Base-by-base conservation (phyloP, 2,888 invertebrate species). In the Drosophila antonietae region DNA sequence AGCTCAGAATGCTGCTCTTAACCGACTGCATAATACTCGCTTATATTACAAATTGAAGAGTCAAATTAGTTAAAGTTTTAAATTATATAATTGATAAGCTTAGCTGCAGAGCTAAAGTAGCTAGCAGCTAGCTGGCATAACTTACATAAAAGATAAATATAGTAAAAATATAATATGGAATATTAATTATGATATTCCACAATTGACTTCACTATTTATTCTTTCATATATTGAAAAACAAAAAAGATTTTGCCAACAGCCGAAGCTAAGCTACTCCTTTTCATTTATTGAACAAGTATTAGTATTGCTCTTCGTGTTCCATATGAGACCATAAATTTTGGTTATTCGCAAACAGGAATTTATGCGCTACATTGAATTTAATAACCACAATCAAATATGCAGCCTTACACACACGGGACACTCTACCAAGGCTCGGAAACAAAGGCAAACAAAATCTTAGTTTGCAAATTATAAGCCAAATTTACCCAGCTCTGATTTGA, bases 341-440 rank as follows among this genome's bases (percentile, higher is more conserved):
- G 49, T 67, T 77, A 67, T 59, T 61, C 46, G 46, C 51, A 39
- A 20, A 46, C 18, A n/a, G 20, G 31, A 70, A 59, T 71, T 76
- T 60, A 63, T 67, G 72, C 31, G 46, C 9, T 35, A 57, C 62
- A 70, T 69, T 63, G 47, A 46, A 52, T 60, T 66, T 77, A 80
- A 77, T 71, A 80, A 37, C 65, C 58, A 60, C 33, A 20, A 69
- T 80, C 12, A 76, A 76, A 65, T 59, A 71, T 65, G 31, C 77
- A 76, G 47, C 23, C 43, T 8, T 55, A 8, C 43, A 37, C 64
- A 8, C 43, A 37, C 14, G 53, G 35, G 31, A 28, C 28, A 47
- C 28, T 1, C 28, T 1, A 4, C 3, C 28, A 14, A 28, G 46
- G 20, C 44, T 1, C 12, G 1, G 5, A 43, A 43, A n/a, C 12